Conservation (phyloP, 1,140 invertebrate species). For the Drosophila busckii region DNA sequence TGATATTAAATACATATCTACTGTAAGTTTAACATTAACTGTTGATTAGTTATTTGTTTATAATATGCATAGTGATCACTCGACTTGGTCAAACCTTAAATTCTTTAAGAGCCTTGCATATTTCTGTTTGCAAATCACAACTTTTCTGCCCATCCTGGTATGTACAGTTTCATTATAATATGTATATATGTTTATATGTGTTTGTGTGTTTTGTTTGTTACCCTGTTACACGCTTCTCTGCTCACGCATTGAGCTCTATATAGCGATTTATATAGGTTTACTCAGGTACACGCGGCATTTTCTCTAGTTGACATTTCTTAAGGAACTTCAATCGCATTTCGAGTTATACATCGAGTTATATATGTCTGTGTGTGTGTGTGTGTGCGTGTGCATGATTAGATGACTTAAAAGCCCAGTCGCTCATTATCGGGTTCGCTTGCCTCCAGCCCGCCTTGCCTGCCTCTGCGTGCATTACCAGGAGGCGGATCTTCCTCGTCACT, state of each 20-base stretch:
- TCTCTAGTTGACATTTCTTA: conserved; percentile 57
- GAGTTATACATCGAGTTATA: conserved; percentile 11
- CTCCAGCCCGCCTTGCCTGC: conserved; percentile 11
- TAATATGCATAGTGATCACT: too few relatives aligned
- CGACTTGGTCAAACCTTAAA: too few relatives aligned
- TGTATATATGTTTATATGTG: conserved; percentile 15
- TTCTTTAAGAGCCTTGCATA: not conserved
- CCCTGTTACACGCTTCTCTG: conserved; percentile 40
- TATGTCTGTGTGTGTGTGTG: conserved; percentile 4
- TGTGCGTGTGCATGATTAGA: not conserved
- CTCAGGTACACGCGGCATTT: conserved; percentile 70
- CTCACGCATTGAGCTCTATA: conserved; percentile 33
- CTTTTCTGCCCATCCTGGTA: conserved; percentile 9
- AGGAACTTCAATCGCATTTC: conserved; percentile 41
- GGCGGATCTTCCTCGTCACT: conserved; percentile 54
- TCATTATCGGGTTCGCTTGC: conserved; percentile 36
- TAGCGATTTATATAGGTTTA: conserved; percentile 36
- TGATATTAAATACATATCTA: not conserved
- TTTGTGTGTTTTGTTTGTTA: conserved; percentile 34
- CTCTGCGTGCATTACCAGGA: not conserved
- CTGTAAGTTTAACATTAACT: too few relatives aligned
- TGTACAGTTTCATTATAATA: conserved; percentile 5
- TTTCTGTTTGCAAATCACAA: conserved; percentile 11
- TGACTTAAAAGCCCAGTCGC: conserved; percentile 22
- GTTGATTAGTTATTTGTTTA: too few relatives aligned